phyloP scores from a whole-genome alignment of 2,113 vertebrate species.

The Suricata suricatta region DNA sequence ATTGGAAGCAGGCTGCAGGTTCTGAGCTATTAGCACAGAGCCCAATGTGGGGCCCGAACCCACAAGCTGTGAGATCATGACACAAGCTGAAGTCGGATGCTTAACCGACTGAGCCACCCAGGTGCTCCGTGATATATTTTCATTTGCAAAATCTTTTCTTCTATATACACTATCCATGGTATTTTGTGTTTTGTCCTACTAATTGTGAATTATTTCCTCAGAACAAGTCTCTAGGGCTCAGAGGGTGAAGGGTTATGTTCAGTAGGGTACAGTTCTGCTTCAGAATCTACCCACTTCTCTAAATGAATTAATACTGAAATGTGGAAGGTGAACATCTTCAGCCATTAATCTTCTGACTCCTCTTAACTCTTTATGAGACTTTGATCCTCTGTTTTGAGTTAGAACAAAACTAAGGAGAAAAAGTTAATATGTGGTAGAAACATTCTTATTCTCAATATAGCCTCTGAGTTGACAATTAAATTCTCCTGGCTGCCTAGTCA shows the following conservation, averaged over 20 bases:
- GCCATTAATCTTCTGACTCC: conserved; percentile 23
- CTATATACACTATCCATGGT: background rate
- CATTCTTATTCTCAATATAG: background rate
- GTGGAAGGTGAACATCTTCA: background rate
- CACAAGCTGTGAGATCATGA: too few species aligned
- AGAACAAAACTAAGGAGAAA: conserved; percentile 27
- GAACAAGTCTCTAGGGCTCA: background rate
- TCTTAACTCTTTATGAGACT: background rate
- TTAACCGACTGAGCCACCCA: too few species aligned
- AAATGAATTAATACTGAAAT: conserved; percentile 42
- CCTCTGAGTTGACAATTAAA: conserved; percentile 7
- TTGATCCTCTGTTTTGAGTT: background rate
- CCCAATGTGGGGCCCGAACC: too few species aligned
- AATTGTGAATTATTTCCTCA: background rate
- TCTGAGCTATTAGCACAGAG: too few species aligned
- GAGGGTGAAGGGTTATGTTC: conserved; percentile 9
- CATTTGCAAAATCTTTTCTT: background rate
- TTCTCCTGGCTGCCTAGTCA: background rate
- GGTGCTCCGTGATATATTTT: background rate
- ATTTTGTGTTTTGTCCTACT: background rate
- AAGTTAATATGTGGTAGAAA: background rate
- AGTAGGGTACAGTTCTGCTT: conserved; percentile 30
- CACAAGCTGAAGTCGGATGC: too few species aligned
- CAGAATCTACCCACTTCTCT: background rate
- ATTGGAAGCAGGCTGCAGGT: too few species aligned